These are phyloP conservation scores for Drosophila melanosoma DNA, from an alignment of 2,888 invertebrate species.

Conservation along the genomic window DNA sequence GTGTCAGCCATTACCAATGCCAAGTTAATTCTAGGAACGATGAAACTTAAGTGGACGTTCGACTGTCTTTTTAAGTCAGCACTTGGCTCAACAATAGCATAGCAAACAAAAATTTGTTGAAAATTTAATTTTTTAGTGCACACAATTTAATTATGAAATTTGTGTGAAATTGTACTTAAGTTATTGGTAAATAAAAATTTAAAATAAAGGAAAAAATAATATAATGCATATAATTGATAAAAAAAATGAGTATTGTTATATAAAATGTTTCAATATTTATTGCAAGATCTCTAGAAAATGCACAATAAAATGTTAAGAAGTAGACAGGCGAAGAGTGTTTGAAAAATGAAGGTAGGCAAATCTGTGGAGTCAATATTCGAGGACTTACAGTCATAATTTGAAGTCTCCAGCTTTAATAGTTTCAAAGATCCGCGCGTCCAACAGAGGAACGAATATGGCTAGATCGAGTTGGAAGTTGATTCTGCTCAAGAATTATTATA, in stretches of 20 bases:
- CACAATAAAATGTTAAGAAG: not conserved
- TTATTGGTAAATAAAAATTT: not conserved
- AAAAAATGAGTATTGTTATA: not conserved
- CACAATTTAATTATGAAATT: not conserved
- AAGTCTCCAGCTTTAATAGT: no score
- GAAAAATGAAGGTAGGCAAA: no score
- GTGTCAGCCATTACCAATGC: slow-evolving; percentile 29
- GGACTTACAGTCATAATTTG: no score
- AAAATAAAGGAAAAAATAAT: not conserved
- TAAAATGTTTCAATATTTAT: not conserved
- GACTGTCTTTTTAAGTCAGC: slow-evolving; percentile 1
- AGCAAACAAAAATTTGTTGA: not conserved
- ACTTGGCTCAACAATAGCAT: not conserved
- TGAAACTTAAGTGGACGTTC: not conserved
- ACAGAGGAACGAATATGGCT: not conserved
- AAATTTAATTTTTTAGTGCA: not conserved
- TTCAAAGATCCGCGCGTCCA: no score
- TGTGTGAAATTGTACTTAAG: not conserved
- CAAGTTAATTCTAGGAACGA: not conserved
- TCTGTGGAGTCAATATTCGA: no score
- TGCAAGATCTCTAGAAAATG: not conserved
- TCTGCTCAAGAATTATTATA: not conserved
- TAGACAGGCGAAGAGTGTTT: no score
- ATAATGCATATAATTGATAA: not conserved
- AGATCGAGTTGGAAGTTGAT: not conserved